Base-by-base conservation (phyloP, 1,140 invertebrate genomes). In the Lepidurus couesii region DNA sequence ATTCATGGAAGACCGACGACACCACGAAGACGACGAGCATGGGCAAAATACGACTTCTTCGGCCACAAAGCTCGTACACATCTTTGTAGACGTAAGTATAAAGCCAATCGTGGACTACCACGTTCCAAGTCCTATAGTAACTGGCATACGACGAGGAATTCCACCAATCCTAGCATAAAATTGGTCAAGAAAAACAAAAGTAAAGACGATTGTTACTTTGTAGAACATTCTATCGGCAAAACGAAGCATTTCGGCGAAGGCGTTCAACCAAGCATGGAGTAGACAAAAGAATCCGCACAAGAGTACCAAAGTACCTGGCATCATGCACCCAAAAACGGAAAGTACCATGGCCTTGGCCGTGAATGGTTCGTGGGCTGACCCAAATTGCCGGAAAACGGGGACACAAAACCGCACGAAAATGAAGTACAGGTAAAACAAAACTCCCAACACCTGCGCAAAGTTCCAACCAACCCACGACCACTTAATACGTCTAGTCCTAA, bases 61-160 rank as follows among this genome's bases (percentile, higher is more conserved):
- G 42, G 26, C 81, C 81, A 5, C 80, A 81, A 44, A 90, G 86
- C 77, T 89, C 89, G 74, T 90, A 90, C n/a, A 93, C 83, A 82
- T 97, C 96, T 82, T 90, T 91, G 84, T 97, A 98, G 24, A 99
- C 88, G 84, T 98, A 97, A 1, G 91, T 90, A 81, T 96, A 95
- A 0, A 98, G 86, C 95, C 95, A 99, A 80, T 97, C 94, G 83
- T 97, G 92, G 0, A 98, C 95, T 0, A 98, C 90, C 13, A 94
- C 88, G 84, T 98, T 98, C 96, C 97, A 98, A 8, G 92, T 93
- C 21, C 95, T 89, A 84, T 96, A 98, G 83, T 92, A 99, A 7
- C 86, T 88, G 0, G 89, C 89, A 84, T 92, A 97, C 1, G 90
- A 90, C 2, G 90, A 91, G 7, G 90, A 91, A 75, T 94, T 97